phyloP scores from a whole-genome alignment of 2,797 vertebrate species.

The Dicrostonyx torquatus region DNA sequence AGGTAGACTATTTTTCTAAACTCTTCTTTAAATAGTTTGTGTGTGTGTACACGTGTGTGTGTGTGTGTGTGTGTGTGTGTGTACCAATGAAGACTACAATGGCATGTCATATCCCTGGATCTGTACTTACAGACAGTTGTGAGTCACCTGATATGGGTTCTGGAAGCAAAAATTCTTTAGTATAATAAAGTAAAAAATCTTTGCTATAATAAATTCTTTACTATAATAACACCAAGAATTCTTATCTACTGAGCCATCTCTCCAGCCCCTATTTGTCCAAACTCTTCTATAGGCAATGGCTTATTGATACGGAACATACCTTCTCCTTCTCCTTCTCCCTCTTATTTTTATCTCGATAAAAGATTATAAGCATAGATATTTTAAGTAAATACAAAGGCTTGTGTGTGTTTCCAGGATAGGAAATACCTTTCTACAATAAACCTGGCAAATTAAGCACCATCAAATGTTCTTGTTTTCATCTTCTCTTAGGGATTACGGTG shows the following conservation, averaged over 20 bases:
- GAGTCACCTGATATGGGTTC: not conserved
- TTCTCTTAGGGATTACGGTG: not conserved
- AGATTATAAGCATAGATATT: not conserved
- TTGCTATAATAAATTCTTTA: too few species aligned
- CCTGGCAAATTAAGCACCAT: not conserved
- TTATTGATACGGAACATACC: not conserved
- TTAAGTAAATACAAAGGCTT: not conserved
- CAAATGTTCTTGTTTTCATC: not conserved
- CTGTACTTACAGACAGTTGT: not conserved
- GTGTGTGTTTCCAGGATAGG: not conserved
- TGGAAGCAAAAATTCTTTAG: not conserved
- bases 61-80: not conserved
- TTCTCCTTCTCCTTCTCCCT: not conserved
- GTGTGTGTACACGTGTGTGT: not conserved
- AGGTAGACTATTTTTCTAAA: not conserved
- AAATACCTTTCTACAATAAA: slow-evolving; percentile 32
- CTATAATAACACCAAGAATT: not conserved
- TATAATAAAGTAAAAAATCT: too few species aligned
- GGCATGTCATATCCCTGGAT: too few species aligned
- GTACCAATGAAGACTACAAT: not conserved
- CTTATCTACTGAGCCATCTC: not conserved
- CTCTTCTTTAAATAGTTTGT: not conserved
- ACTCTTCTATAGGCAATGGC: not conserved
- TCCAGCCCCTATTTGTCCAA: not conserved
- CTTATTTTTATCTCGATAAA: not conserved